Evolutionary conservation across 2,888 invertebrate genomes (phyloP), one percentile per base, ranked within the genome.

Genomic region (Pristionchus fissidentatus): DNA sequence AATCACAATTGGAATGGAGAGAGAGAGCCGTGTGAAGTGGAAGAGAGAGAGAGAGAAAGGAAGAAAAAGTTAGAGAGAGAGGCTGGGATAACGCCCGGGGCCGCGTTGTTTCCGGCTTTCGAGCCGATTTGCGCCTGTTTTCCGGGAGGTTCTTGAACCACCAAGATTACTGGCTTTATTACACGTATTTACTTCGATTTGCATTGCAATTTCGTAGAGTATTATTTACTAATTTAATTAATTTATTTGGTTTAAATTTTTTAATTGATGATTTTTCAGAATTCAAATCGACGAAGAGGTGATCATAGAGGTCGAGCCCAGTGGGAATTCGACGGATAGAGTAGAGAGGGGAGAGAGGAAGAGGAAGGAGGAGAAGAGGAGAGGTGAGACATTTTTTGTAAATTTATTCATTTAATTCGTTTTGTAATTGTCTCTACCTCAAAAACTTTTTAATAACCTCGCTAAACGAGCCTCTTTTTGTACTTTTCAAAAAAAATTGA

Each of bases 241-340:
- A n/a, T n/a, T n/a, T n/a, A 29, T 29, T 60, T 29, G 55, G 26
- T 60, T 60, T 2, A 60, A 60, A 29, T 5, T 29, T n/a, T n/a
- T n/a, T n/a, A n/a, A n/a, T n/a, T n/a, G n/a, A n/a, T n/a, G 26
- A 8, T 19, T 35, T 73, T 73, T 32, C 35, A 77, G 75, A 7
- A 77, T 77, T 22, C 75, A 77, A 77, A 77, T 77, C 75, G 75
- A 77, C 49, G 75, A 77, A 41, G 75, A 77, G n/a, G 49, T 77
- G 0, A 49, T 77, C 10, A 77, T 77, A 22, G 75, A 77, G 22
- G 49, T 77, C 15, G 75, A 77, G 5, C 22, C 22, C 4, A 49
- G 32, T 49, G n/a, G n/a, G n/a, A n/a, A n/a, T n/a, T n/a, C n/a
- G n/a, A n/a, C n/a, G n/a, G n/a, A n/a, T n/a, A 32, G 15, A 26